Evolutionary conservation across 2,888 invertebrate genomes (phyloP), one percentile per base, ranked within the genome.

Genomic region (Drosophila formosana): DNA sequence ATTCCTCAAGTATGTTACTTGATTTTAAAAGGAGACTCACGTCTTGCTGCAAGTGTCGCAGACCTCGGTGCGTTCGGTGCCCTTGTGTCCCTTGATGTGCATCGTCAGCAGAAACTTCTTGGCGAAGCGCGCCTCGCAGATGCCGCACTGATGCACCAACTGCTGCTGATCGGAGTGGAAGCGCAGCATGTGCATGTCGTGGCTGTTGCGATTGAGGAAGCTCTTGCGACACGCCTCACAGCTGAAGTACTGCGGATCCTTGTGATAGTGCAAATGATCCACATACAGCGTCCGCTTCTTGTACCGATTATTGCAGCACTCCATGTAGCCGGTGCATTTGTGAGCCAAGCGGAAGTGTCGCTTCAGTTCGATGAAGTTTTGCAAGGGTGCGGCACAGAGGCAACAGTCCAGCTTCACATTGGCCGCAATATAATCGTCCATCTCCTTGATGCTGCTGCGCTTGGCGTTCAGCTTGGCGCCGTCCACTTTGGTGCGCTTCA

Each of bases 251-350:
- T 89, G 80, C 13, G 89, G 89, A 70, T 89, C 85, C 60, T 84
- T 90, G 64, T 89, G 89, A 25, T 77, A 77, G 18, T 90, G 89
- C 60, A 89, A 51, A 53, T 89, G 89, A n/a, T 89, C 89, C n/a
- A 90, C 89, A 28, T 90, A 89, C 0, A 87, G 63, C 0, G 89
- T 82, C 0, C 89, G 80, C 37, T 89, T 89, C 43, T 78, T 79
- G 45, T 89, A 89, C 0, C 90, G 89, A 70, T 90, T 89, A 18
- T 90, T 90, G 56, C 89, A 89, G 49, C 89, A 89, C 39, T 78
- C 70, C 37, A 90, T 72, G 26, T 89, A 89, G 0, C 90, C 89
- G 3, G 76, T 80, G 51, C 90, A 87, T 18, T 78, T 75, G 60
- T 89, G 89, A 37, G 57, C 72, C 43, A 50, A 25, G 0, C 90